Base-by-base conservation (phyloP, 1,140 invertebrate species). In the Trissolcus basalis region DNA sequence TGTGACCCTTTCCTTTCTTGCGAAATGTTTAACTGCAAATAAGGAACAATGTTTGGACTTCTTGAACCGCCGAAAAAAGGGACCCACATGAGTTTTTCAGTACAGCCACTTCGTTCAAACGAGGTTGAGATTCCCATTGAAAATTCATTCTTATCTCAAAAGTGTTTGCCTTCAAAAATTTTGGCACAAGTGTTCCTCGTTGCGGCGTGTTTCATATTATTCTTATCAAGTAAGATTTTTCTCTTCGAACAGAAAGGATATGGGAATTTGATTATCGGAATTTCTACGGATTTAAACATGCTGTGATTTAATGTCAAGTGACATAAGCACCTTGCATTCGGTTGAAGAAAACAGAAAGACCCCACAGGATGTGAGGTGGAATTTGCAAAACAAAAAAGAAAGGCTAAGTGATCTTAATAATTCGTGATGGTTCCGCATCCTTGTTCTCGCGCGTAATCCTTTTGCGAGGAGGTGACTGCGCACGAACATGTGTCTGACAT, bases 401-500 rank as follows among this genome's bases (percentile, higher is more conserved):
- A 16, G 39, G 11, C 43, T 54, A 50, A 61, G 41, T 74, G 51
- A 59, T 77, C 58, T 64, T 73, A 65, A 77, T 59, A 77, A 69
- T 69, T 65, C 64, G 48, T 49, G 70, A 76, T 80, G 73, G 76
- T 78, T 78, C 75, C 77, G 80, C 61, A 78, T 74, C 78, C 78
- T 61, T 76, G 78, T 78, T 73, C 74, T 56, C 73, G 59, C 45
- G 56, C 55, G 55, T 80, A 80, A 83, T 82, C 80, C 75, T 70
- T 53, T 49, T 68, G 72, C n/a, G 74, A 71, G 79, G 79, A 83
- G 85, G 80, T 78, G 73, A 71, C 74, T 71, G 78, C 76, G 81
- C 74, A 82, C 82, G 79, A 86, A 87, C 85, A 86, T 82, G 83
- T 86, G 85, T 87, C 85, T 84, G 85, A 87, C 86, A 86, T 87